phyloP scores from a whole-genome alignment of 2,797 vertebrate species.

The Vultur gryphus region DNA sequence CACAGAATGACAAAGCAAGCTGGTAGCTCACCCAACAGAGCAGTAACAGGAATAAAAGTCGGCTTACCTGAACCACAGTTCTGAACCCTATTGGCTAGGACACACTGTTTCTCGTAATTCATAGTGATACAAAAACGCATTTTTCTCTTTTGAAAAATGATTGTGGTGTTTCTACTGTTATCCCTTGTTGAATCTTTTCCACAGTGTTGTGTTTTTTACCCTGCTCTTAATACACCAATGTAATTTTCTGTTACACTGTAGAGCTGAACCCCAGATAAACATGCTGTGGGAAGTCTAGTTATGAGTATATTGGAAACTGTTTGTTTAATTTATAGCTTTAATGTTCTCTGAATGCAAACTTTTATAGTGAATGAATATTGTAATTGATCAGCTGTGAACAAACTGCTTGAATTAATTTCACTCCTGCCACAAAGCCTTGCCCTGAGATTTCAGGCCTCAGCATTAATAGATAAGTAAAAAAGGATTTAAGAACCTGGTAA shows the following conservation, averaged over 20 bases:
- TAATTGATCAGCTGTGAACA: neutral
- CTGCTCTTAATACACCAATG: neutral
- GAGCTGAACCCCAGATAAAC: neutral
- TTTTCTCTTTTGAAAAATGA: neutral
- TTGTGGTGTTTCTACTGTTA: neutral
- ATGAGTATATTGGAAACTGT: neutral
- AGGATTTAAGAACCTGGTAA: neutral
- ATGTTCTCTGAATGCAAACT: neutral
- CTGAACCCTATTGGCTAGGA: neutral
- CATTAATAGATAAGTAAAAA: neutral
- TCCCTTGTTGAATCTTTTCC: neutral
- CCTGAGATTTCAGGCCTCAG: neutral
- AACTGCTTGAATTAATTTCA: neutral
- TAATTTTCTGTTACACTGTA: neutral
- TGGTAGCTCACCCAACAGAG: neutral
- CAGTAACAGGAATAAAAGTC: neutral
- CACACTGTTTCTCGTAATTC: neutral
- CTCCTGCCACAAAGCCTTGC: neutral
- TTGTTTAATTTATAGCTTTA: neutral
- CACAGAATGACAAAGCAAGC: neutral
- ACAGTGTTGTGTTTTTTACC: neutral
- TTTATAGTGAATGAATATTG: neutral
- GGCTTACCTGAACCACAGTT: neutral
- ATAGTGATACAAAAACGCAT: neutral
- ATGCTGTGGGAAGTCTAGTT: neutral